Percentiles rank a stretch among this genome's conserved stretches.
Conservation (phyloP, 2,888 invertebrate species). For the Dexiosoma caninum region DNA sequence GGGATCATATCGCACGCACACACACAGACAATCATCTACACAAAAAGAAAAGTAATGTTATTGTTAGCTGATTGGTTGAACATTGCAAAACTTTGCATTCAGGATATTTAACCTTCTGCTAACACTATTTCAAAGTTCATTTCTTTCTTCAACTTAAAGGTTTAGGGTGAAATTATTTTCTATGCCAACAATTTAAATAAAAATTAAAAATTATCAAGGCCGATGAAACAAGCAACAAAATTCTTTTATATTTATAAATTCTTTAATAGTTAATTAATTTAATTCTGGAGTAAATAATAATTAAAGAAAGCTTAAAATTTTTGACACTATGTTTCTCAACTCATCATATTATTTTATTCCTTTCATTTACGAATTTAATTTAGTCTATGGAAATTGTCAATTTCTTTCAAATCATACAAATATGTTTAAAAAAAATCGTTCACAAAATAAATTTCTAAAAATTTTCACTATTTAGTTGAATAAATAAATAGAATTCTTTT, state of each 20-base stretch:
- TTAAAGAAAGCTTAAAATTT: not conserved
- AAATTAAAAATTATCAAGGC: no score
- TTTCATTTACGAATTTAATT: not conserved
- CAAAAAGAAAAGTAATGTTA: no score
- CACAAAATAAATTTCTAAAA: no score
- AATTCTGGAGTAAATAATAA: not conserved
- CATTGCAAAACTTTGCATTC: not conserved
- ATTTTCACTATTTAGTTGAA: no score
- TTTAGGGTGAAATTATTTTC: no score
- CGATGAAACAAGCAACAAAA: no score
- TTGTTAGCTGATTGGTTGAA: no score
- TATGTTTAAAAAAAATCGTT: no score
- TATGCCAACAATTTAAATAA: no score
- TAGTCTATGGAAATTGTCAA: not conserved
- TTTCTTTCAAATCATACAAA: not conserved
- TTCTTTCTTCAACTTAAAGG: no score
- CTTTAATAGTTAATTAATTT: not conserved
- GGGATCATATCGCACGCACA: not conserved
- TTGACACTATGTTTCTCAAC: not conserved
- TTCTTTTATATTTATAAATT: no score
- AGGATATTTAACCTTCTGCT: slow-evolving; percentile 25
- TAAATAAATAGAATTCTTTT: not conserved
- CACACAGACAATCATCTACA: slow-evolving; percentile 7
- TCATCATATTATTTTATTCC: not conserved
- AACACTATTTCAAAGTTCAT: not conserved